These are phyloP conservation scores for Sphenopsis melanotis DNA, from an alignment of 2,797 vertebrate genomes.

Conservation along the genomic window DNA sequence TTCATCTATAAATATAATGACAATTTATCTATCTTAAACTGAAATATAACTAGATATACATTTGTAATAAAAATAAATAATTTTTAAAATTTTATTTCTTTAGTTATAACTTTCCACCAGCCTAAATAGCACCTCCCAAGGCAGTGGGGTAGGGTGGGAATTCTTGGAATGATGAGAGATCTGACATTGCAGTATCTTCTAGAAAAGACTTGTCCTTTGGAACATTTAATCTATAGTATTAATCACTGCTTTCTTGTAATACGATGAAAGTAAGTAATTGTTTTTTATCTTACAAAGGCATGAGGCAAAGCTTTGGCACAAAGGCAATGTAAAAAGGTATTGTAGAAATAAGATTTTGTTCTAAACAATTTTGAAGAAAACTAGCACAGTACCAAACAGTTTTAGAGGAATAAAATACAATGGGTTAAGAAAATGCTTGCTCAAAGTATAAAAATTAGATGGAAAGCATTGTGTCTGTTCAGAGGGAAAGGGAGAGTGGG, in stretches of 20 bases:
- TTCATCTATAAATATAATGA: neutral
- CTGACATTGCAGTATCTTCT: neutral
- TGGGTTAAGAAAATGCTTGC: neutral
- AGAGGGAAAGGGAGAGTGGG: accelerated
- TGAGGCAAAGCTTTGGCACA: neutral
- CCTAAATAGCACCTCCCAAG: neutral
- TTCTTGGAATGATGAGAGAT: neutral
- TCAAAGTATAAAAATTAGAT: neutral
- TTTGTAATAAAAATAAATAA: neutral
- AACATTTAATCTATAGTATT: neutral
- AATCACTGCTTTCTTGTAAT: neutral
- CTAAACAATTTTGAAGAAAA: neutral
- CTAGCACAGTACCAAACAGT: neutral
- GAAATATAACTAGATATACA: neutral
- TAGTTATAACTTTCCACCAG: neutral
- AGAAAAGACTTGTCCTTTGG: neutral
- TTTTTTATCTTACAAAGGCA: neutral
- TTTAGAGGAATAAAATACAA: neutral
- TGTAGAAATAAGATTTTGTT: neutral
- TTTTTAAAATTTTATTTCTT: neutral
- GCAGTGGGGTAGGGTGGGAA: accelerated
- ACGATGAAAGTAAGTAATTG: neutral
- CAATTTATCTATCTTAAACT: neutral
- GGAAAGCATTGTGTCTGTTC: neutral
- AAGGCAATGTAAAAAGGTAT: neutral